Evolutionary conservation across 2,797 vertebrate genomes (phyloP).

Genomic region (Acrossocheilus wenchowensis): DNA sequence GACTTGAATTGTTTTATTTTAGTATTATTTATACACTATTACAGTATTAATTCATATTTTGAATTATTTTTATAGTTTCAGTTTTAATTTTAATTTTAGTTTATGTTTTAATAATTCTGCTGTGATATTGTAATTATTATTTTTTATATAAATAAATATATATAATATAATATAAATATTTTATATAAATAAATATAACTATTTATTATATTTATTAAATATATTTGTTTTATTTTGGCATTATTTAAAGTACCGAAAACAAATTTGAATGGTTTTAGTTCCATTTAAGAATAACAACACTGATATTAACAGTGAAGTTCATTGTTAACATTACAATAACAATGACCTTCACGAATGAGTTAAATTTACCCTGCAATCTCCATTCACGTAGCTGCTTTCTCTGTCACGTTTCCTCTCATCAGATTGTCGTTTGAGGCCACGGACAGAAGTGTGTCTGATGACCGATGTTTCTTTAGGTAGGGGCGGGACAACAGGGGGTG

Average conservation of each 20-base stretch:
- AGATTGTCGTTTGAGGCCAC: constrained; percentile 94
- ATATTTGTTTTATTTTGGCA: too few species aligned
- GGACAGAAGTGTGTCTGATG: constrained; percentile 93
- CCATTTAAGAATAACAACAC: background rate
- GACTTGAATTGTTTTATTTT: background rate
- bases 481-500: constrained; percentile 90
- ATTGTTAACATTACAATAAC: background rate
- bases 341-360: background rate
- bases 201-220: too few species aligned
- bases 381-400: constrained; percentile 86
- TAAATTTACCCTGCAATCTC: constrained; percentile 81
- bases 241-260: too few species aligned
- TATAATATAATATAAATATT: too few species aligned
- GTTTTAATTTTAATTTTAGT: background rate
- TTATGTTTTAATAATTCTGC: too few species aligned
- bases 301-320: too few species aligned
- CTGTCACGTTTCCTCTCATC: constrained; percentile 94
- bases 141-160: background rate
- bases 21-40: background rate
- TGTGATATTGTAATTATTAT: background rate
- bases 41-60: background rate
- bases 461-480: constrained; percentile 90
- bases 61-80: background rate
- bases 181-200: too few species aligned
- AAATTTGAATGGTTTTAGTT: background rate